These are phyloP conservation scores for Dolichotis patagonum DNA, from an alignment of 2,113 vertebrate species.

Conservation along the genomic window DNA sequence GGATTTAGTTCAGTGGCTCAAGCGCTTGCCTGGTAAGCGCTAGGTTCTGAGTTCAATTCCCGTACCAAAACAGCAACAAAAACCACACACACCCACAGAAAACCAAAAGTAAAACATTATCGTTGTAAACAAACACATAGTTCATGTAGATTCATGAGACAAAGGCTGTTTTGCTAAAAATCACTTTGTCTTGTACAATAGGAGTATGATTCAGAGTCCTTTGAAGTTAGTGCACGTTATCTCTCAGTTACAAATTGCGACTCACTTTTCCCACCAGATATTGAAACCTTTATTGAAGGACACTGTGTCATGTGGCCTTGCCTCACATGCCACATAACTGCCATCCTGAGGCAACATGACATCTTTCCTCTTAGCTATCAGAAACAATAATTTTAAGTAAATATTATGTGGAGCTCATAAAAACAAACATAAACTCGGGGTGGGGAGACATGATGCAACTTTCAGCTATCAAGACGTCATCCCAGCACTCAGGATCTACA, in stretches of 20 bases:
- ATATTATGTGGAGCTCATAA: background rate
- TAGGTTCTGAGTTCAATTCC: background rate
- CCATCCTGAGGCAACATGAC: background rate
- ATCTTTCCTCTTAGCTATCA: background rate
- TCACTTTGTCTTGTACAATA: background rate
- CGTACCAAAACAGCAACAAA: background rate
- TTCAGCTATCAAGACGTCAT: background rate
- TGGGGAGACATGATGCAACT: background rate
- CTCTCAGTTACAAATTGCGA: background rate
- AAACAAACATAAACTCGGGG: background rate
- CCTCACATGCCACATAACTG: background rate
- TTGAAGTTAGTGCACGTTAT: background rate
- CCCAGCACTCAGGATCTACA: background rate
- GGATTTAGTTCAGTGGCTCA: background rate
- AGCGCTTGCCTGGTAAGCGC: background rate
- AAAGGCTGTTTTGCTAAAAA: background rate
- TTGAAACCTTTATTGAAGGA: background rate
- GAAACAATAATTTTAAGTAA: background rate
- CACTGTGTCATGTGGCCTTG: background rate
- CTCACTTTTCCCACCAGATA: background rate
- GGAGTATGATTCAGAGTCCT: background rate
- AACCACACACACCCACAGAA: background rate
- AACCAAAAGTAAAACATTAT: background rate
- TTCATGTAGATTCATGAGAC: background rate
- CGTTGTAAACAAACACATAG: background rate